Conservation (phyloP, 2,888 invertebrate species). For the Cantharis rufa region DNA sequence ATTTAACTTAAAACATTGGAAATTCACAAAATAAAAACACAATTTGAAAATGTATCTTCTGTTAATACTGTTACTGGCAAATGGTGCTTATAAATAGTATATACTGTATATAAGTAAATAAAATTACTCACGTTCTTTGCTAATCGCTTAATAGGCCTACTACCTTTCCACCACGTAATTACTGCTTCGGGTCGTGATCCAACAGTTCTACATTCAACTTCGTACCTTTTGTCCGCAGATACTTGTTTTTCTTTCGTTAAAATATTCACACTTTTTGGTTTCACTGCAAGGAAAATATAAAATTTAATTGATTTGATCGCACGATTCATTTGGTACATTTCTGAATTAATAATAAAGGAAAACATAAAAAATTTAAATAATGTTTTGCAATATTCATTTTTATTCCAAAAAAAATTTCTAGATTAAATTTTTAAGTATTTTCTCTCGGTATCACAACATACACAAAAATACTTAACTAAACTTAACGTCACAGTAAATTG, state of each 20-base stretch:
- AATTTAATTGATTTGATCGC: not conserved
- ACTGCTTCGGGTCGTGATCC: constrained; percentile 85
- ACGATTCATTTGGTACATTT: not conserved
- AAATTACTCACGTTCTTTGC: constrained; percentile 76
- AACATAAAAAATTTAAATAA: not conserved
- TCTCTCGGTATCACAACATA: not conserved
- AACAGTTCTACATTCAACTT: constrained; percentile 83
- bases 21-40: not conserved
- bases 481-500: not conserved
- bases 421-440: not conserved
- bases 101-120: not conserved
- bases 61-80: not conserved
- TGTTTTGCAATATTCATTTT: not conserved
- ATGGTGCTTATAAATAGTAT: not conserved
- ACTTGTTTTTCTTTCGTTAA: constrained; percentile 81
- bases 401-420: not conserved
- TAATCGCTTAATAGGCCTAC: constrained; percentile 76
- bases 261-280: constrained; percentile 82
- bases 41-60: not conserved
- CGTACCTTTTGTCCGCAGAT: constrained; percentile 83
- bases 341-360: not conserved
- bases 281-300: constrained; percentile 67
- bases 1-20: not conserved
- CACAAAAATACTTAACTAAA: not conserved
- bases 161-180: constrained; percentile 90